phyloP scores from a whole-genome alignment of 2,113 vertebrate species.

The Sula dactylatra region DNA sequence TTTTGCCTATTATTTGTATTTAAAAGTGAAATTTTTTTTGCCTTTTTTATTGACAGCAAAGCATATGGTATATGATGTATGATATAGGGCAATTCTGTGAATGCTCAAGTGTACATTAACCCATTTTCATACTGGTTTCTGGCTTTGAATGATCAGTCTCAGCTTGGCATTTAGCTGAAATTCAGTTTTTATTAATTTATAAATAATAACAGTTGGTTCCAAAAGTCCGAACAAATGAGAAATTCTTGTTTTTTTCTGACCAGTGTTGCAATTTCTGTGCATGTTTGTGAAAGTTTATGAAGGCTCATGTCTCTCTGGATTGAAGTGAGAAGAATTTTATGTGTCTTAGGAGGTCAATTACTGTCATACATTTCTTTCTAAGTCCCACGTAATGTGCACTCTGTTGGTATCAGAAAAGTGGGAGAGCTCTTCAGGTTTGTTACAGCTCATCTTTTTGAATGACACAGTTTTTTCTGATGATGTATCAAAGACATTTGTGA shows the following conservation, averaged over 20 bases:
- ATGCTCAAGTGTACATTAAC: not conserved
- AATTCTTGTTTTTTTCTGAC: not conserved
- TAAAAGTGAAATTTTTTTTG: not conserved
- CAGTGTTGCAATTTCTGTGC: not conserved
- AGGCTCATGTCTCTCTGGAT: not conserved
- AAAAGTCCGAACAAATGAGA: not conserved
- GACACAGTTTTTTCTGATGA: not conserved
- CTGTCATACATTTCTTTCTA: not conserved
- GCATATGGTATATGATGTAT: not conserved
- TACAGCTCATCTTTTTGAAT: not conserved
- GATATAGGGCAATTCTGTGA: not conserved
- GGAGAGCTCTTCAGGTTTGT: not conserved
- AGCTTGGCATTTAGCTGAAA: not conserved
- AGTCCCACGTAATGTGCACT: not conserved
- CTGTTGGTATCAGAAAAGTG: not conserved
- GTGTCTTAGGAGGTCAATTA: not conserved
- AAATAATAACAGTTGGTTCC: not conserved
- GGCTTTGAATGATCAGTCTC: not conserved
- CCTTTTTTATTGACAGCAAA: not conserved
- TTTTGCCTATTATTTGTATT: not conserved
- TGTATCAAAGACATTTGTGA: not conserved
- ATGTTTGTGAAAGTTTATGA: not conserved
- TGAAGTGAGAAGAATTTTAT: not conserved
- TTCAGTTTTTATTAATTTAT: not conserved
- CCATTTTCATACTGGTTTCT: not conserved